Evolutionary conservation across 1,140 invertebrate species (phyloP).

Genomic region (Panulirus ornatus): DNA sequence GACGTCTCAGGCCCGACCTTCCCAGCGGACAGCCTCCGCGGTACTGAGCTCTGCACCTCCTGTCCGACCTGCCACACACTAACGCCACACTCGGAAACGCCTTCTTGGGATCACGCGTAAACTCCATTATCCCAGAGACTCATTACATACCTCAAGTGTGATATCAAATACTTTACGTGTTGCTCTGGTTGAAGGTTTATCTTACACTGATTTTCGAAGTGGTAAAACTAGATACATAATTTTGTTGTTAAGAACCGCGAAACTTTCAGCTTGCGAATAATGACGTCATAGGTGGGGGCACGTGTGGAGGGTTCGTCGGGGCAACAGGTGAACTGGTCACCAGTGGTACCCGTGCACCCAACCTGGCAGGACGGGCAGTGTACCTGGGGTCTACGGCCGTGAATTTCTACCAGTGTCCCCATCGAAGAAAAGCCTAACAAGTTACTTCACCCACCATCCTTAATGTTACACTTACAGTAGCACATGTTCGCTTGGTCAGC

Average conservation of each 20-base stretch:
- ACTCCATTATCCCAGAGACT: not conserved
- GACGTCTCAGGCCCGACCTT: not conserved
- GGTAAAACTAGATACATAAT: no score
- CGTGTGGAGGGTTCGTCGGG: conserved; percentile 30
- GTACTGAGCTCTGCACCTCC: not conserved
- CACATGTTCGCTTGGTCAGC: no score
- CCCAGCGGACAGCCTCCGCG: not conserved
- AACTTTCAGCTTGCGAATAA: conserved; percentile 19
- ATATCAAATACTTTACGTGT: not conserved
- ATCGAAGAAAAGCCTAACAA: no score
- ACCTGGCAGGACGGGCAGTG: not conserved
- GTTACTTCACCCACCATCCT: no score
- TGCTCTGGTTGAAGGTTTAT: no score
- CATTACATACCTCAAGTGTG: not conserved
- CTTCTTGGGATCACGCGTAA: not conserved
- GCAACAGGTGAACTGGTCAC: conserved; percentile 34
- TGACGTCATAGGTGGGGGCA: conserved; percentile 29
- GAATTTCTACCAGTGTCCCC: not conserved
- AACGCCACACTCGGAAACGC: not conserved
- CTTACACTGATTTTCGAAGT: no score
- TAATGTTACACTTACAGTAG: no score
- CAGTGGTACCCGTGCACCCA: conserved; percentile 23
- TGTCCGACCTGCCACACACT: not conserved
- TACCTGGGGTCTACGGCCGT: no score
- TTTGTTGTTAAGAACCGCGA: not conserved